A percentile compares a stretch with the other conserved stretches of the same genome.
These are phyloP conservation scores for Brachyptera risi DNA, from an alignment of 2,888 invertebrate genomes.

Conservation along the genomic window DNA sequence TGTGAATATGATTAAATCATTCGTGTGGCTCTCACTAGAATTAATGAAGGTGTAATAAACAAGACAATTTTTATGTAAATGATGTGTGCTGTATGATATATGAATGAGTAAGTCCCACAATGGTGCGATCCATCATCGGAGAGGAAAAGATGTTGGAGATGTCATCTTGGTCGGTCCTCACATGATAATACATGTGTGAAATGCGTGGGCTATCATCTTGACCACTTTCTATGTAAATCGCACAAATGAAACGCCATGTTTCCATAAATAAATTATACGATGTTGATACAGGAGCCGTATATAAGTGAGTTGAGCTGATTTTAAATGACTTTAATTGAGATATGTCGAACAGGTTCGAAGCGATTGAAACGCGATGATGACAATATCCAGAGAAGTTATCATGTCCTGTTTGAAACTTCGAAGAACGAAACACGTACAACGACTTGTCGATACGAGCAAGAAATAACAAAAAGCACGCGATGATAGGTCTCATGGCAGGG, in stretches of 20 bases:
- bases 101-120: slow-evolving; percentile 4
- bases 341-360: slow-evolving; percentile 13
- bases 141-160: not conserved
- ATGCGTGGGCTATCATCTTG: not conserved
- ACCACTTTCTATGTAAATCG: not conserved
- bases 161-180: no score
- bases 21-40: not conserved
- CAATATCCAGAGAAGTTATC: slow-evolving; percentile 13
- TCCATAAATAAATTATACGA: no score
- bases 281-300: slow-evolving; percentile 3
- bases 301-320: slow-evolving; percentile 2
- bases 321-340: slow-evolving; percentile 19
- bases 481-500: slow-evolving; percentile 11
- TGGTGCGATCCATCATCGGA: slow-evolving; percentile 15
- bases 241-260: no score
- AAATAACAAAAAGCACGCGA: not conserved
- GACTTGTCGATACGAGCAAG: slow-evolving; percentile 1
- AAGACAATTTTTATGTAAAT: slow-evolving; percentile 18
- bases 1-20: not conserved
- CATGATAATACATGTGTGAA: no score
- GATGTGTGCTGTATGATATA: slow-evolving; percentile 5
- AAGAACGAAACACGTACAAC: not conserved
- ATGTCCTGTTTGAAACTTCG: not conserved
- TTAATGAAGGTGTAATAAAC: slow-evolving; percentile 19
- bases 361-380: not conserved